phyloP scores from a whole-genome alignment of 2,888 invertebrate genomes.

The Lypha dubia region DNA sequence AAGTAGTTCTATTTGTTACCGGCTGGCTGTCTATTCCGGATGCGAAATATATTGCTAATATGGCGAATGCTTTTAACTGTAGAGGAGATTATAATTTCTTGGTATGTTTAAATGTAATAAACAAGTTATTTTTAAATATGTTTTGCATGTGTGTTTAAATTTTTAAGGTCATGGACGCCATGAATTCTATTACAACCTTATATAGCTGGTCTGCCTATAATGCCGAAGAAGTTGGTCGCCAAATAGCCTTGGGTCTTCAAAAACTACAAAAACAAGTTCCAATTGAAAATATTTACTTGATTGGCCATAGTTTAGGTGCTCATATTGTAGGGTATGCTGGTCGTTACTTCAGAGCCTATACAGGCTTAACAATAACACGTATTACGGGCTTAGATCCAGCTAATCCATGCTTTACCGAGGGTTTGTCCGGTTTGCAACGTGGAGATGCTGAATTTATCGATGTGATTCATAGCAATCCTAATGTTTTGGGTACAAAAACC shows the following conservation, averaged over 20 bases:
- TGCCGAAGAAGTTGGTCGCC: constrained; percentile 78
- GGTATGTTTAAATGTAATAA: constrained; percentile 64
- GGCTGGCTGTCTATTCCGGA: constrained; percentile 77
- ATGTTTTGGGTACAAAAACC: constrained; percentile 76
- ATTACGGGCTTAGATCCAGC: constrained; percentile 81
- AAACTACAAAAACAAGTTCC: constrained; percentile 74
- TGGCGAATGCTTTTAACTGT: constrained; percentile 77
- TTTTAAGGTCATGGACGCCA: constrained; percentile 79
- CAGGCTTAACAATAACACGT: constrained; percentile 75
- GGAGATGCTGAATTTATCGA: constrained; percentile 80
- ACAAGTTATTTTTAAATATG: too few relatives aligned
- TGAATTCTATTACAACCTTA: constrained; percentile 79
- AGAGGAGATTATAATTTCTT: constrained; percentile 77
- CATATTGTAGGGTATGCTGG: constrained; percentile 79
- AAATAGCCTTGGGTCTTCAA: constrained; percentile 74
- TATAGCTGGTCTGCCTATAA: constrained; percentile 82
- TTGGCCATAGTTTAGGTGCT: constrained; percentile 80
- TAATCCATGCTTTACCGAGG: constrained; percentile 80
- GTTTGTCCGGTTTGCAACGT: constrained; percentile 76
- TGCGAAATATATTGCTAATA: constrained; percentile 54
- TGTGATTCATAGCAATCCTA: constrained; percentile 78
- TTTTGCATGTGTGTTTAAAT: not conserved
- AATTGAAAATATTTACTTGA: constrained; percentile 76
- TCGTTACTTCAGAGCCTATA: constrained; percentile 75
- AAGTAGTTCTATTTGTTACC: constrained; percentile 77